phyloP scores from a whole-genome alignment of 1,140 invertebrate species.

The Leptoteleia sp. region DNA sequence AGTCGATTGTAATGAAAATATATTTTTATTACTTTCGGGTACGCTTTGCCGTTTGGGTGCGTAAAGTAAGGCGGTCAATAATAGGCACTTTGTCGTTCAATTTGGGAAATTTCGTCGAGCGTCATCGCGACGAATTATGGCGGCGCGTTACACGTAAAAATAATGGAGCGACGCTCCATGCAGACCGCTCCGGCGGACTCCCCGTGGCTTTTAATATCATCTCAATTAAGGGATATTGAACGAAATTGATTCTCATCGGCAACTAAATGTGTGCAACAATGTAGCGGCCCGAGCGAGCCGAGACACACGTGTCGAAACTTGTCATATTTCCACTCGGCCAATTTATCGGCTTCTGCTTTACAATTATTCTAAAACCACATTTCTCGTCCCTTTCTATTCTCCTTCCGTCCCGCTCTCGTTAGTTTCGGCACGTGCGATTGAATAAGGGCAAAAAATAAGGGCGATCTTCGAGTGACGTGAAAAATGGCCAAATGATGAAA shows the following conservation, averaged over 20 bases:
- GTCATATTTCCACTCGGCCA: background rate
- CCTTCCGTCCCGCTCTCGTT: no score
- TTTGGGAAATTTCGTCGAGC: constrained; percentile 44
- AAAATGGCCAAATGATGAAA: no score
- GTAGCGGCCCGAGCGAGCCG: constrained; percentile 16
- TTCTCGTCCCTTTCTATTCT: no score
- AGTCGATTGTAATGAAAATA: no score
- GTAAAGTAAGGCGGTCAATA: no score
- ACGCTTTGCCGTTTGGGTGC: no score
- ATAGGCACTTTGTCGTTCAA: constrained; percentile 33
- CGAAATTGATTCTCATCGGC: constrained; percentile 66
- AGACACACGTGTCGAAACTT: constrained; percentile 10
- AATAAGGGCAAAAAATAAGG: no score
- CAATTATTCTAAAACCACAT: no score
- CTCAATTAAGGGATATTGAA: constrained; percentile 68
- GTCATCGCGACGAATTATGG: constrained; percentile 16
- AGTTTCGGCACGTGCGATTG: no score
- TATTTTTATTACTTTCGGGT: no score
- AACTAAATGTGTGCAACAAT: constrained; percentile 34
- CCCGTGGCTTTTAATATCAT: constrained; percentile 58
- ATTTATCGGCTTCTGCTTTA: no score
- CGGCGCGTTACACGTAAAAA: constrained; percentile 46
- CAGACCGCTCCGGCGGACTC: constrained; percentile 24
- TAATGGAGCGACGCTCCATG: constrained; percentile 14
- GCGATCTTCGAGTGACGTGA: no score